phyloP scores from a whole-genome alignment of 2,113 vertebrate genomes.

The Plectropomus leopardus region DNA sequence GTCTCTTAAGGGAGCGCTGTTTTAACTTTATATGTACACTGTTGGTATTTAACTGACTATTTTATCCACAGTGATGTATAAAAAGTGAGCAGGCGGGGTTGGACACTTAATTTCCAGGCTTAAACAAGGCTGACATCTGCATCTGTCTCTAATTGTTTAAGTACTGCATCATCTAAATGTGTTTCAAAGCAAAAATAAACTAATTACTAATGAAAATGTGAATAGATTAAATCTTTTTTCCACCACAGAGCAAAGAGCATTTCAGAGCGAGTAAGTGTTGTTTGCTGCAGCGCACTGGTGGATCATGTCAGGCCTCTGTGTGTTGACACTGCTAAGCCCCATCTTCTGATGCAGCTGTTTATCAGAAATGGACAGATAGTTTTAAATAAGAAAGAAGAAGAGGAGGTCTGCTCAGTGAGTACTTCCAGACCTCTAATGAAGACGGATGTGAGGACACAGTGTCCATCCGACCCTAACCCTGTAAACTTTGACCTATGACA shows the following conservation, averaged over 20 bases:
- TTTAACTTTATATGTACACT: not conserved
- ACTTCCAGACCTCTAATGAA: constrained; percentile 84
- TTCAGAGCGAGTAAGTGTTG: constrained; percentile 14
- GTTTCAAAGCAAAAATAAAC: not conserved
- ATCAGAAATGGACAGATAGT: constrained; percentile 73
- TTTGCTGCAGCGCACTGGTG: constrained; percentile 56
- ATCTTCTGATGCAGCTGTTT: constrained; percentile 68
- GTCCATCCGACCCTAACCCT: constrained; percentile 69
- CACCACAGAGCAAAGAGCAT: not conserved
- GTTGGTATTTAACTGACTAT: not conserved
- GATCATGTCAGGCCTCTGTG: constrained; percentile 57
- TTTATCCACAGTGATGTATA: not conserved
- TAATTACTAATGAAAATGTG: not conserved
- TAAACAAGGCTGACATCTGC: not conserved
- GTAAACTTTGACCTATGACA: constrained; percentile 77
- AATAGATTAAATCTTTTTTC: constrained; percentile 1
- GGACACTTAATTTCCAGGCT: not conserved
- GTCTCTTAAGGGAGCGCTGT: not conserved
- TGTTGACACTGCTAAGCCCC: constrained; percentile 56
- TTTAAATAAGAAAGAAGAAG: constrained; percentile 66
- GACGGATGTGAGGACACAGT: constrained; percentile 77
- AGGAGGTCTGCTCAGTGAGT: constrained; percentile 75
- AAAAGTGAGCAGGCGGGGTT: not conserved
- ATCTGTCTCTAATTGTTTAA: not conserved
- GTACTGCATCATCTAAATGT: not conserved